These are phyloP conservation scores for Eublepharis macularius DNA, from an alignment of 2,113 vertebrate species.

Conservation along the genomic window DNA sequence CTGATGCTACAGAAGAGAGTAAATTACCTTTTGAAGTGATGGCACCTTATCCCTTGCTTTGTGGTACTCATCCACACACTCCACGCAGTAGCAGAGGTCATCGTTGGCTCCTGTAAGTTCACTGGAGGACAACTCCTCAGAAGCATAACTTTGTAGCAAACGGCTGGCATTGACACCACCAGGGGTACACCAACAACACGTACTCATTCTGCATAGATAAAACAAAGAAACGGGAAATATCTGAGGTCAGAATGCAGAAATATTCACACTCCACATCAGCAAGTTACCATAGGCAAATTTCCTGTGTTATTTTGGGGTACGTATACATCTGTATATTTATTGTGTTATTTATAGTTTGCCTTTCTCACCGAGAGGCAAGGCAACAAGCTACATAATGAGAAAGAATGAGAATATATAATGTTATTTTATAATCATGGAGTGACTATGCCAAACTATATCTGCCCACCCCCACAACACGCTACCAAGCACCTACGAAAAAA, in stretches of 20 bases:
- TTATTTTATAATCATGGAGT: too few species aligned
- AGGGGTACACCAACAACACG: conserved; percentile 84
- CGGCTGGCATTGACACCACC: conserved; percentile 56
- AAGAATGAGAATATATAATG: too few species aligned
- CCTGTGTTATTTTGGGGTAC: too few species aligned
- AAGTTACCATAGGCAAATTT: too few species aligned
- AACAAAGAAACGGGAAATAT: background rate
- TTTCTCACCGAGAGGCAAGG: too few species aligned
- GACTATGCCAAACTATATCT: too few species aligned
- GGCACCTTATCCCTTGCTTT: conserved; percentile 75
- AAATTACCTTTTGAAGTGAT: conserved; percentile 75
- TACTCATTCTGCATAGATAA: conserved; percentile 77
- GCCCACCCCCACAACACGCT: too few species aligned
- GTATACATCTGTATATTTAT: too few species aligned
- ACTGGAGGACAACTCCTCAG: conserved; percentile 28
- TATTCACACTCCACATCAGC: too few species aligned
- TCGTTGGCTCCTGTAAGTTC: conserved; percentile 72
- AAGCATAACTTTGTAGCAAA: conserved; percentile 74
- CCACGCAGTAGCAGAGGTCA: conserved; percentile 83
- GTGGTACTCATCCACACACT: conserved; percentile 87
- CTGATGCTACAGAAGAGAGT: background rate
- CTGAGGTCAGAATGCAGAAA: background rate
- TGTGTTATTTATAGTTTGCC: too few species aligned
- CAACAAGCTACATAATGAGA: too few species aligned
- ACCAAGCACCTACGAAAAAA: too few species aligned